Evolutionary conservation across 2,113 vertebrate genomes (phyloP).

Genomic region (Sula dactylatra): DNA sequence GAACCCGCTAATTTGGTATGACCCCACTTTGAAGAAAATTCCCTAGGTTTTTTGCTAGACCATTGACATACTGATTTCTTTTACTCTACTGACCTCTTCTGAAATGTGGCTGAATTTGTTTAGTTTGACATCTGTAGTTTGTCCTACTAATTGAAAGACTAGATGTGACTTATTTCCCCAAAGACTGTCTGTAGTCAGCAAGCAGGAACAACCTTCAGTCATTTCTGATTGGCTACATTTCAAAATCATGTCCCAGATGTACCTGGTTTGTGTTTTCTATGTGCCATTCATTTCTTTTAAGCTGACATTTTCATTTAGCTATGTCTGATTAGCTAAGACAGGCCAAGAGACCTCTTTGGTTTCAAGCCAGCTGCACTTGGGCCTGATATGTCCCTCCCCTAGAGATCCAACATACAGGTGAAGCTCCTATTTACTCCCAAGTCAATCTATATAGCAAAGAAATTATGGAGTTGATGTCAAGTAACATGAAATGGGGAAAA

Average conservation of each 20-base stretch:
- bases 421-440: neutral
- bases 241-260: neutral
- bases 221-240: constrained; percentile 20
- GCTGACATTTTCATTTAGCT: constrained; percentile 34
- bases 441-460: neutral
- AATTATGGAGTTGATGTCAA: neutral
- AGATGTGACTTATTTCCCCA: constrained; percentile 24
- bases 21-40: neutral
- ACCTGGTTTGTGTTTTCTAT: constrained; percentile 1
- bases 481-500: neutral
- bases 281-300: constrained; percentile 27
- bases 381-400: neutral
- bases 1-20: neutral
- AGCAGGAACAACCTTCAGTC: constrained; percentile 4
- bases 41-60: neutral
- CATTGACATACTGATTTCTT: neutral
- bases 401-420: neutral
- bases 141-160: constrained; percentile 34
- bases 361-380: constrained; percentile 1
- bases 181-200: neutral
- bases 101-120: constrained; percentile 20
- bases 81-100: constrained; percentile 59
- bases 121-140: neutral
- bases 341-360: neutral
- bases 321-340: constrained; percentile 31